Conservation (phyloP, 1,140 invertebrate species). For the Lepidurus arcticus region DNA sequence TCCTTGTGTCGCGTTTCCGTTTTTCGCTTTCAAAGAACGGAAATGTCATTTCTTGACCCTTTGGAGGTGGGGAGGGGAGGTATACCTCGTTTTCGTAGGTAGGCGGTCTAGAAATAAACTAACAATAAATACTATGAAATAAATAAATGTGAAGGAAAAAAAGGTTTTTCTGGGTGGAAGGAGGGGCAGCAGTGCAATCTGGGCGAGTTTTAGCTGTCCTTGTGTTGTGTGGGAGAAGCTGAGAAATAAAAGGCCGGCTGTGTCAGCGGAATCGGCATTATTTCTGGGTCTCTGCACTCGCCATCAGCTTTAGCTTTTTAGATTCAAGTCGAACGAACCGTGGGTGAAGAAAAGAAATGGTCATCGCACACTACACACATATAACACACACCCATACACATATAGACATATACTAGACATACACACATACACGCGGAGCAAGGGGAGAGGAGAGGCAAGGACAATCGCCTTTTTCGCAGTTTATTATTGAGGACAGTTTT, state of each 20-base stretch:
- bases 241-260: neutral
- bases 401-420: neutral
- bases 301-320: constrained; percentile 2
- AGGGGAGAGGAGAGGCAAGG: neutral
- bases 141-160: neutral
- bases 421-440: neutral
- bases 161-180: neutral
- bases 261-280: constrained; percentile 7
- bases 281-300: constrained; percentile 2
- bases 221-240: neutral
- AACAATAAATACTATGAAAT: too few species aligned
- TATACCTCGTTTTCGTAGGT: too few species aligned
- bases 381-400: neutral
- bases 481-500: neutral
- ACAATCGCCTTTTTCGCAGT: constrained; percentile 9
- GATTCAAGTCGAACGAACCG: neutral
- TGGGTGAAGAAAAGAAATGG: constrained; percentile 7
- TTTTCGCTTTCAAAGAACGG: too few species aligned
- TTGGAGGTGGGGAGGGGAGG: too few species aligned
- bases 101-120: too few species aligned
- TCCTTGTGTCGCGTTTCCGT: too few species aligned
- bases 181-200: neutral
- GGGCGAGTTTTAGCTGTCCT: neutral
- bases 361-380: neutral
- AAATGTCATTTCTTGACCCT: too few species aligned